Evolutionary conservation across 2,113 vertebrate genomes (phyloP).

Genomic region (Aplodontia rufa): DNA sequence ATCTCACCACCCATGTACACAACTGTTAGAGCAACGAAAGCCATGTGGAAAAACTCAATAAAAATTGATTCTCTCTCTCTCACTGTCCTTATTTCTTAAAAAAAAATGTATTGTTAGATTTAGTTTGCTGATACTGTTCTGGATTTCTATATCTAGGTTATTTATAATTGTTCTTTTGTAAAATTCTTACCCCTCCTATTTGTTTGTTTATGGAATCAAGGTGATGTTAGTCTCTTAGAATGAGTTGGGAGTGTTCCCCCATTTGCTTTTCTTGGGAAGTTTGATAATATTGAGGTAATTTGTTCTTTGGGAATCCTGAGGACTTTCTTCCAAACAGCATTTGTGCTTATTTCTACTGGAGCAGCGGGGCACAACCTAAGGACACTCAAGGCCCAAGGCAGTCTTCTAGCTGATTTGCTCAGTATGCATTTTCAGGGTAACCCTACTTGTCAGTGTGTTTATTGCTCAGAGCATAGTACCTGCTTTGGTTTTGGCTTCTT

Average conservation of each 20-base stretch:
- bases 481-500: not conserved
- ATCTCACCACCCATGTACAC: too few species aligned
- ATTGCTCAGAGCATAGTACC: not conserved
- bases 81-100: not conserved
- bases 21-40: too few species aligned
- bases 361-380: not conserved
- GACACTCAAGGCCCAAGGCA: accelerated
- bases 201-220: not conserved
- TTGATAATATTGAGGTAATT: not conserved
- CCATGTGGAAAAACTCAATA: too few species aligned
- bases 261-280: not conserved
- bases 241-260: not conserved
- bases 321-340: not conserved
- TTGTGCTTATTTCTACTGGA: not conserved
- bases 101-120: not conserved
- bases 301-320: not conserved
- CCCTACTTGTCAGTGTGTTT: not conserved
- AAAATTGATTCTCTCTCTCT: too few species aligned
- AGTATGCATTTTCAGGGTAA: not conserved
- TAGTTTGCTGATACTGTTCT: not conserved
- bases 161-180: not conserved
- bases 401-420: not conserved
- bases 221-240: not conserved
- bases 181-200: not conserved
- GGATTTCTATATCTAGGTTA: not conserved